Evolutionary conservation across 2,797 vertebrate species (phyloP), one percentile per base, ranked within the genome.

Genomic region (Octomys mimax): DNA sequence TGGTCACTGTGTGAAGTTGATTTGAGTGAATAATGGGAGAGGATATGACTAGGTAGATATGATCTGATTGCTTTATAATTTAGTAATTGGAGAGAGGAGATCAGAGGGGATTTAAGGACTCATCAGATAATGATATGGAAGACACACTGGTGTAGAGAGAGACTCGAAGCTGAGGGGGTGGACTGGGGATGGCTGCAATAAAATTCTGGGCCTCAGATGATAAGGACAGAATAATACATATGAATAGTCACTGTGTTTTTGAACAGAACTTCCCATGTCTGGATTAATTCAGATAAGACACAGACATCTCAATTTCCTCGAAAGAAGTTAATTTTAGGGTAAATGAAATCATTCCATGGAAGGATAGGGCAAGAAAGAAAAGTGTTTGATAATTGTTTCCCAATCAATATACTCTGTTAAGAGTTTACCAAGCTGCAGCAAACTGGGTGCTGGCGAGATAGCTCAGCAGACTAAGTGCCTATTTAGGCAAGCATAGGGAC

Each of bases 381-480:
- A 62, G 10, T 22, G 22, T 73, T 95, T 79, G 68, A 71, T 62
- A 61, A 8, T 84, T 49, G 33, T 89, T 97, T 92, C n/a, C 84
- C 11, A 91, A 83, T 10, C 6, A 68, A 26, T 28, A 81, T 82
- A 49, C 1, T 5, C 84, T 82, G 5, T 95, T 75, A 6, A 19
- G 26, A 6, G 4, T 81, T 85, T 70, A 92, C 71, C 22, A 70
- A 73, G 4, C n/a, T 96, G 75, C 6, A 49, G 31, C 77, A 85
- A 1, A 2, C 33, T 95, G 66, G 91, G 54, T 18, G 14, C 54
- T 57, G 54, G 14, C 14, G 54, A 57, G 54, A 57, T 18, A 57
- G 16, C 54, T 57, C 54, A 57, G 14, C 14, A 18, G 54, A 57
- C 54, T 57, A 57, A 57, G 54, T 18, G 14, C 14, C 16, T 57